Conservation (phyloP, 2,888 invertebrate genomes). For the Dendrolimus houi region DNA sequence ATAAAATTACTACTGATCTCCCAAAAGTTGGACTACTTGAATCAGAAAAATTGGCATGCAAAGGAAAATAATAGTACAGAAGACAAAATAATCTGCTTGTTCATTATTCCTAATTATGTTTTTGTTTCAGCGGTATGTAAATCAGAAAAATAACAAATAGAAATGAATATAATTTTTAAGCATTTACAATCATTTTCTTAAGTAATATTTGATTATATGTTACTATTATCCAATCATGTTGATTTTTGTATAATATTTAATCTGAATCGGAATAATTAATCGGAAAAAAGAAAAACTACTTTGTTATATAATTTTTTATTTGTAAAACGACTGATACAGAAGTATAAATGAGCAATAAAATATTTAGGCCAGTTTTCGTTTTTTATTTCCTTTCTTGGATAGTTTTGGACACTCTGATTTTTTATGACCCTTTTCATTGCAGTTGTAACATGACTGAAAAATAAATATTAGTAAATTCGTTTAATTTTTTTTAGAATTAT, state of each 20-base stretch:
- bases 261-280: not conserved
- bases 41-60: too few relatives aligned
- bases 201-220: slow-evolving; percentile 17
- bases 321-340: not conserved
- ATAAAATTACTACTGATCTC: too few relatives aligned
- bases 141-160: too few relatives aligned
- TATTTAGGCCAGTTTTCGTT: slow-evolving; percentile 38
- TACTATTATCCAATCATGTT: slow-evolving; percentile 23
- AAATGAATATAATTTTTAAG: slow-evolving; percentile 6
- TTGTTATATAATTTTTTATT: slow-evolving; percentile 28
- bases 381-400: slow-evolving; percentile 35
- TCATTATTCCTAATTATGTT: slow-evolving; percentile 1
- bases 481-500: too few relatives aligned
- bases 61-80: not conserved
- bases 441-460: slow-evolving; percentile 76
- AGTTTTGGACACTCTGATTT: slow-evolving; percentile 66
- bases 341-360: slow-evolving; percentile 26
- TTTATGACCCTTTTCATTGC: slow-evolving; percentile 75
- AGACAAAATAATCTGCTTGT: not conserved
- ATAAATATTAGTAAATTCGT: slow-evolving; percentile 1
- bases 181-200: slow-evolving; percentile 23
- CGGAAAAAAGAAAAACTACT: not conserved
- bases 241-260: slow-evolving; percentile 18
- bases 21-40: too few relatives aligned
- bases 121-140: slow-evolving; percentile 29